phyloP scores from a whole-genome alignment of 2,113 vertebrate species.

The Erythrocercus mccallii region DNA sequence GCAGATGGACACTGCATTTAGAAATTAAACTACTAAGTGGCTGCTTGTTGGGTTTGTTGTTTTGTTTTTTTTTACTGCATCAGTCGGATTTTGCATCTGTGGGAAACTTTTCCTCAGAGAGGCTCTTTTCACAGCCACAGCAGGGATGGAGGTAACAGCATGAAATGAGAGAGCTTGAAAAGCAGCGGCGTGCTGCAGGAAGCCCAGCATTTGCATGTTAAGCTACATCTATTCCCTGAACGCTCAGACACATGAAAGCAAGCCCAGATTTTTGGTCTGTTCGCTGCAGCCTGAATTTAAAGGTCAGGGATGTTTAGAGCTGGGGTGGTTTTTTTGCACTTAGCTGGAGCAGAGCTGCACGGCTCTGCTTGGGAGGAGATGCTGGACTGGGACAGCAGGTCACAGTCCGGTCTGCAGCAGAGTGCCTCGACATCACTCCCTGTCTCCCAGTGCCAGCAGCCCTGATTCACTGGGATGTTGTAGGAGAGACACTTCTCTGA shows the following conservation, averaged over 20 bases:
- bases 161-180: background rate
- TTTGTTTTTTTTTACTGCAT: background rate
- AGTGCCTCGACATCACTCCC: background rate
- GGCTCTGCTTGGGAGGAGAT: background rate
- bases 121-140: background rate
- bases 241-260: background rate
- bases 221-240: slow-evolving; percentile 4
- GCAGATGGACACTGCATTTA: background rate
- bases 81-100: background rate
- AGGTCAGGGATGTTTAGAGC: background rate
- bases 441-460: background rate
- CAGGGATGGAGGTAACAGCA: slow-evolving; percentile 3
- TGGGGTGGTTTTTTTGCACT: background rate
- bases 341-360: background rate
- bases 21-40: background rate
- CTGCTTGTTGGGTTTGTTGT: background rate
- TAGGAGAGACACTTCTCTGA: background rate
- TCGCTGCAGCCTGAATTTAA: background rate
- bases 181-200: background rate
- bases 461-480: background rate
- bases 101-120: slow-evolving; percentile 14
- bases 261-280: background rate
- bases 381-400: rapidly evolving
- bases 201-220: slow-evolving; percentile 2
- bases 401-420: background rate